A percentile compares a stretch with the other conserved stretches of the same genome.
Conservation (phyloP, 2,888 invertebrate species). For the Drosophila phalerata region DNA sequence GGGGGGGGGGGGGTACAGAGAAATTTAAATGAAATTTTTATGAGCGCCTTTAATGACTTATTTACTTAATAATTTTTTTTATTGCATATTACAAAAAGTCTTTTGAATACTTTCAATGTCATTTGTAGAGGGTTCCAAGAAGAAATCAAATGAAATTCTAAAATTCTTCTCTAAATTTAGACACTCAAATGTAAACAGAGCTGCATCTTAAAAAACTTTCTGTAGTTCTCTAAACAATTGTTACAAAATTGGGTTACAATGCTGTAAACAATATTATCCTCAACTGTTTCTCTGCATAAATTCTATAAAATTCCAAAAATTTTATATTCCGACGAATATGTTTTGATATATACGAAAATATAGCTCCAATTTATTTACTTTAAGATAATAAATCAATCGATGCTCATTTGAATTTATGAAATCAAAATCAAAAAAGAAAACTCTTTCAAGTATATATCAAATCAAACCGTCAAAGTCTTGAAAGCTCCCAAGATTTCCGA, state of each 20-base stretch:
- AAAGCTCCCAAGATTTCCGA: conserved; percentile 1
- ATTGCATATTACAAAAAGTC: conserved; percentile 38
- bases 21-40: conserved; percentile 51
- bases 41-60: conserved; percentile 66
- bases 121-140: conserved; percentile 14
- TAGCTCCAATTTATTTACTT: conserved; percentile 30
- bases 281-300: conserved; percentile 21
- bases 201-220: conserved; percentile 35
- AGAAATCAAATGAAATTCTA: conserved; percentile 23
- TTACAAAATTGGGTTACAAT: conserved; percentile 64
- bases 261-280: conserved; percentile 57
- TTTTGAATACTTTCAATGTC: conserved; percentile 66
- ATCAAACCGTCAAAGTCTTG: conserved; percentile 5
- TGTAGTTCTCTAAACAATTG: conserved; percentile 45
- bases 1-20: background rate
- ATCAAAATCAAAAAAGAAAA: conserved; percentile 20
- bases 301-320: background rate
- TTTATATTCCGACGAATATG: background rate
- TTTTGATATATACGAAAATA: conserved; percentile 6
- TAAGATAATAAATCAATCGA: conserved; percentile 52
- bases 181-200: conserved; percentile 50
- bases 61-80: conserved; percentile 62
- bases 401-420: conserved; percentile 31
- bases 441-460: conserved; percentile 26
- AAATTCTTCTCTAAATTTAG: conserved; percentile 63